A percentile compares a stretch with the other conserved stretches of the same genome.
phyloP scores from a whole-genome alignment of 2,888 invertebrate species.

The Eugnorisma glareosa region DNA sequence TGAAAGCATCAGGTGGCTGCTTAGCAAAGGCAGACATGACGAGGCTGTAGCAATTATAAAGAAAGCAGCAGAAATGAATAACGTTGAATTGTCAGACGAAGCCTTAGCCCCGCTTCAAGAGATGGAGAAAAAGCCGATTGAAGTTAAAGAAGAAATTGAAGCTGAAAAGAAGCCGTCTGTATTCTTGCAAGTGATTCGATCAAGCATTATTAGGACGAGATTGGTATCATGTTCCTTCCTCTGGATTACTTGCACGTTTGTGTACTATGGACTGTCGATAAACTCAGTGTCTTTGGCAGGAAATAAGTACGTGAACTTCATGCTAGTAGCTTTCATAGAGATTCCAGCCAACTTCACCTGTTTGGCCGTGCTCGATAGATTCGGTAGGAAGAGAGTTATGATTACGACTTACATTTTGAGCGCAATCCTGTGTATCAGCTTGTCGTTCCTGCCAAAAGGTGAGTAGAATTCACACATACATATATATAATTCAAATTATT shows the following conservation, averaged over 20 bases:
- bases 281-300: conserved; percentile 94
- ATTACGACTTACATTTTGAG: conserved; percentile 92
- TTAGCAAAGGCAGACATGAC: conserved; percentile 92
- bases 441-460: conserved; percentile 91
- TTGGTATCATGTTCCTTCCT: conserved; percentile 93
- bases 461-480: conserved; percentile 65
- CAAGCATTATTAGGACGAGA: conserved; percentile 89
- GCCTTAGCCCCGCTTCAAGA: conserved; percentile 82
- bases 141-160: conserved; percentile 58
- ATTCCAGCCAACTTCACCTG: conserved; percentile 93
- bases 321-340: conserved; percentile 92
- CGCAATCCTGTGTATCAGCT: conserved; percentile 91
- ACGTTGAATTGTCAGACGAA: conserved; percentile 85
- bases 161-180: conserved; percentile 71
- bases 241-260: conserved; percentile 95
- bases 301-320: conserved; percentile 94
- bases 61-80: conserved; percentile 92
- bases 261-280: conserved; percentile 95
- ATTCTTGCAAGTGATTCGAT: conserved; percentile 87
- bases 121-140: conserved; percentile 66
- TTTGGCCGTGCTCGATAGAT: conserved; percentile 91
- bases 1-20: conserved; percentile 94
- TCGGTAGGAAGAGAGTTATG: conserved; percentile 92
- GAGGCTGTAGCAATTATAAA: conserved; percentile 92
- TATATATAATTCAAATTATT: background rate